These are phyloP conservation scores for Cistogaster globosa DNA, from an alignment of 2,888 invertebrate genomes.

Conservation along the genomic window DNA sequence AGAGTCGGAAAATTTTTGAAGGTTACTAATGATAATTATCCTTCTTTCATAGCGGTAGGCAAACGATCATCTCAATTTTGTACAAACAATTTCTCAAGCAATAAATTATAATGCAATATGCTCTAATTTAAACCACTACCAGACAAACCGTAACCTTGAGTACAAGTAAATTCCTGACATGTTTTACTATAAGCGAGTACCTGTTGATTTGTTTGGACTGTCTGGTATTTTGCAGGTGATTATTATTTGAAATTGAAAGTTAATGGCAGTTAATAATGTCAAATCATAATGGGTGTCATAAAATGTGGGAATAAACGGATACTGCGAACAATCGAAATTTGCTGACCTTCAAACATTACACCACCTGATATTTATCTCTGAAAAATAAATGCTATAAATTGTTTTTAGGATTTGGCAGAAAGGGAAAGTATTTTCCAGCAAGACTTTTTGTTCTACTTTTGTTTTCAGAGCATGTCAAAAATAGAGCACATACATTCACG, in stretches of 20 bases:
- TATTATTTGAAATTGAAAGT: conserved; percentile 64
- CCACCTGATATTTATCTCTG: conserved; percentile 56
- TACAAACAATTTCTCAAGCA: no score
- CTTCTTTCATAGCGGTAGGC: no score
- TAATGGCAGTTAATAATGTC: conserved; percentile 60
- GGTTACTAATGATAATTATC: no score
- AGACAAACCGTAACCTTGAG: conserved; percentile 48
- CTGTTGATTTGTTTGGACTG: conserved; percentile 56
- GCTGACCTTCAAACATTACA: conserved; percentile 61
- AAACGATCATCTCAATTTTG: no score
- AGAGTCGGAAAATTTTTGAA: no score
- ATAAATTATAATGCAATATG: conserved; percentile 52
- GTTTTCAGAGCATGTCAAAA: conserved; percentile 57
- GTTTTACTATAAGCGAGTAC: conserved; percentile 33
- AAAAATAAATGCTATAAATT: conserved; percentile 60
- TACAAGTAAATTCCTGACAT: conserved; percentile 28
- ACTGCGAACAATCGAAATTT: conserved; percentile 46
- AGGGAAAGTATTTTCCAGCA: conserved; percentile 46
- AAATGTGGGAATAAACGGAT: conserved; percentile 45
- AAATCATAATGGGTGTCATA: conserved; percentile 56
- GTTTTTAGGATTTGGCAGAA: conserved; percentile 40
- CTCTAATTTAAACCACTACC: conserved; percentile 47
- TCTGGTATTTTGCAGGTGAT: conserved; percentile 64
- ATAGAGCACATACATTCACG: conserved; percentile 33
- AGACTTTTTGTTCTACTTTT: conserved; percentile 42